Base-by-base conservation (phyloP, 1,140 invertebrate species). In the Drosophila parvula region DNA sequence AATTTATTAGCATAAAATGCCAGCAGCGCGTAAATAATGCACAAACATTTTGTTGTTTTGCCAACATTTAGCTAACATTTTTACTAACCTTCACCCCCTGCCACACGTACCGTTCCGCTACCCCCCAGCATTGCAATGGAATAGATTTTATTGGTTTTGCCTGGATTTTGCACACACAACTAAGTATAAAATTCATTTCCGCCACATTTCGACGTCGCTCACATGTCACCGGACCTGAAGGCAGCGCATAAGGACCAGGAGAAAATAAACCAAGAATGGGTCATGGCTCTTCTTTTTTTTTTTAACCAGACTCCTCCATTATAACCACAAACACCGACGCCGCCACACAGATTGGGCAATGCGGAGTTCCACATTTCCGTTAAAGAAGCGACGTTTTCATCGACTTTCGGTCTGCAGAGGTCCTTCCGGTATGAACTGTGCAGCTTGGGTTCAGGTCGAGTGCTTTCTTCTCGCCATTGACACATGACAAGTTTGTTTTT, bases 1-100 rank as follows among this genome's bases (percentile, higher is more conserved):
- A 88, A 88, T 88, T 88, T 88, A 88, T 88, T 88, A 83, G 83
- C 83, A 88, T 89, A 89, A 89, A 88, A 83, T 89, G 73, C 73
- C 76, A 86, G 79, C 76, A 80, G 74, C 76, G 79, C 83, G 83
- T 89, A 88, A 88, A 88, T 89, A 88, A 89, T 88, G 84, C 84
- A 89, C 79, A 80, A 69, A 79, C 75, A 79, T 78, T 88, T 89
- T 86, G 82, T 88, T 88, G 75, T 70, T 88, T 71, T 69, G 18
- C 27, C 45, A 47, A 69, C 53, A 67, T 51, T 64, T 80, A 80
- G 55, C 70, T 62, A 71, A 50, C 47, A 65, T 70, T 71, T 70
- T 70, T 40, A 43, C 50, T 47, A 47, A 28, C 68, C 43, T 36
- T 43, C 27, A 5, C 14, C 2, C 5, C 30, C 30, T 9, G 18